Percentiles rank a stretch among this genome's conserved stretches.
These are phyloP conservation scores for Oryzias melastigma DNA, from an alignment of 2,113 vertebrate species.

Conservation along the genomic window DNA sequence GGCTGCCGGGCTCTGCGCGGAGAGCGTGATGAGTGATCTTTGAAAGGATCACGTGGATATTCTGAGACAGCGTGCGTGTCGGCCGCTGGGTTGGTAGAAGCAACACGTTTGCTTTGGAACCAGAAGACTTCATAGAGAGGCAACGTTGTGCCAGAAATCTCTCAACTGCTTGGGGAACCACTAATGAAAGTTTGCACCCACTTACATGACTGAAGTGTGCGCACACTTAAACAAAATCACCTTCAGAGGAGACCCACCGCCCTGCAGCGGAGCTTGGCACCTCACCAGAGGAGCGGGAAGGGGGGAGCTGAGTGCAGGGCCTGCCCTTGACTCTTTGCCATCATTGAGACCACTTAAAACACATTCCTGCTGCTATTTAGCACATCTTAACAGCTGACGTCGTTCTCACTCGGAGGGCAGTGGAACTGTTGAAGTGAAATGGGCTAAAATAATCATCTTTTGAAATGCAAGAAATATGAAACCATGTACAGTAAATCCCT, in stretches of 20 bases:
- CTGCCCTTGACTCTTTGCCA: conserved; percentile 52
- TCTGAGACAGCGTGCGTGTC: conserved; percentile 47
- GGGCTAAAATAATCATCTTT: conserved; percentile 60
- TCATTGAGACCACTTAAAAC: conserved; percentile 72
- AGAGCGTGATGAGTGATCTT: conserved; percentile 31
- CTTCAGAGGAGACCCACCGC: conserved; percentile 61
- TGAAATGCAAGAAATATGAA: conserved; percentile 55
- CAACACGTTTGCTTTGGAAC: conserved; percentile 56
- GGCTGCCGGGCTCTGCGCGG: conserved; percentile 25
- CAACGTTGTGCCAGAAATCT: conserved; percentile 61
- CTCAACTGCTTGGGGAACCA: conserved; percentile 43
- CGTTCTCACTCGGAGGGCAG: conserved; percentile 40
- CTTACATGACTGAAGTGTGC: conserved; percentile 34
- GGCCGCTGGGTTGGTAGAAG: conserved; percentile 41
- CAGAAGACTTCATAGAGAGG: conserved; percentile 38
- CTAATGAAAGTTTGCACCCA: conserved; percentile 45
- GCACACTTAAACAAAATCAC: conserved; percentile 46
- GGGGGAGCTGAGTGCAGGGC: conserved; percentile 53
- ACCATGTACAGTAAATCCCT: conserved; percentile 18
- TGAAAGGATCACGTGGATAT: conserved; percentile 42
- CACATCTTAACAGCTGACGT: conserved; percentile 70
- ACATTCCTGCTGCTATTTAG: conserved; percentile 73
- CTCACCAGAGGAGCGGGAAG: conserved; percentile 43
- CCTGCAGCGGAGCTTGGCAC: conserved; percentile 60
- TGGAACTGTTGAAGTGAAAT: conserved; percentile 41